A percentile compares a stretch with the other conserved stretches of the same genome.
phyloP scores from a whole-genome alignment of 2,113 vertebrate genomes.

The Lipotes vexillifer region DNA sequence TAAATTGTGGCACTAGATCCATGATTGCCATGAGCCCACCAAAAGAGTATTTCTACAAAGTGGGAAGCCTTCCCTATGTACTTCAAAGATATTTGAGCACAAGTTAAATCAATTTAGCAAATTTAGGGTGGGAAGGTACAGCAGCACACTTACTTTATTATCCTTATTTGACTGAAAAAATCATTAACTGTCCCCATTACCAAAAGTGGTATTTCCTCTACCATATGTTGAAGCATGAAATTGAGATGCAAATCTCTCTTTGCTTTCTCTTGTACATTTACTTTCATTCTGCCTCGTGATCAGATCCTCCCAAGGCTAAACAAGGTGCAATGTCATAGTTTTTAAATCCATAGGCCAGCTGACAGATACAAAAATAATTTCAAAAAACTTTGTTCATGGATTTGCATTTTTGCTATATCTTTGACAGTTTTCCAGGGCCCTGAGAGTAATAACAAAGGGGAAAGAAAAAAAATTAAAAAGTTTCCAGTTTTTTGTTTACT shows the following conservation, averaged over 20 bases:
- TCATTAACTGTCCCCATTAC: background rate
- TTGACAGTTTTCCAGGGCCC: constrained; percentile 14
- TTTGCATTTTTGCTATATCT: constrained; percentile 55
- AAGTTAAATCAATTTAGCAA: background rate
- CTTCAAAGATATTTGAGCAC: background rate
- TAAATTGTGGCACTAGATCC: background rate
- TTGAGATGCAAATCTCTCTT: background rate
- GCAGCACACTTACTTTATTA: background rate
- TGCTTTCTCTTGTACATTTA: background rate
- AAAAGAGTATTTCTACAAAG: background rate
- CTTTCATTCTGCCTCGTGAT: background rate
- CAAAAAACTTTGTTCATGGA: constrained; percentile 20
- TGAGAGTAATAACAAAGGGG: constrained; percentile 46
- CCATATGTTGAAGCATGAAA: background rate
- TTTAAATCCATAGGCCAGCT: constrained; percentile 20
- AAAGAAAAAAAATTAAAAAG: background rate
- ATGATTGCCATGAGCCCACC: background rate
- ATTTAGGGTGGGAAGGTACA: background rate
- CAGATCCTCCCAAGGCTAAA: background rate
- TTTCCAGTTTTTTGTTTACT: constrained; percentile 53
- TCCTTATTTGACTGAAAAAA: background rate
- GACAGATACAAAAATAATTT: constrained; percentile 20
- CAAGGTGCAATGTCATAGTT: background rate
- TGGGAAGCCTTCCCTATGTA: background rate
- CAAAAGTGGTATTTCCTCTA: background rate